Evolutionary conservation across 2,888 invertebrate genomes (phyloP).

Genomic region (Arrhopalites spinosus): DNA sequence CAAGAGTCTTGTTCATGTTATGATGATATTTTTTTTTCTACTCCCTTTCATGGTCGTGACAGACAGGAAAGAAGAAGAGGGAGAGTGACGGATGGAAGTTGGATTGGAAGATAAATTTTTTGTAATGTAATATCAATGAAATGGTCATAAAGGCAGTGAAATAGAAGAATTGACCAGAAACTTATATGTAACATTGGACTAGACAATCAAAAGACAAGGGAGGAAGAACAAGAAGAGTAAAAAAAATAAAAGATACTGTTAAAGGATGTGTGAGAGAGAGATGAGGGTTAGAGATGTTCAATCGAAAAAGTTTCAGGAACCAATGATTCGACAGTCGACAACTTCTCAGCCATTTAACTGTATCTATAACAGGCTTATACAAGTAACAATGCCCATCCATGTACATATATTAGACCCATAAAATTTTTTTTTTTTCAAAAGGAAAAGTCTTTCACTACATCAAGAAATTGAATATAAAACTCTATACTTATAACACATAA

Average conservation of each 20-base stretch:
- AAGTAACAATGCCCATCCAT: background rate
- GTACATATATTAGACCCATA: background rate
- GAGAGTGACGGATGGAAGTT: background rate
- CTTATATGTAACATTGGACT: background rate
- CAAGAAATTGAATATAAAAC: background rate
- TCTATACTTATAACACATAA: too few species aligned
- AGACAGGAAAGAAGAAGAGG: too few species aligned
- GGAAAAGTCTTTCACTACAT: background rate
- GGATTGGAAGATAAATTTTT: slow-evolving; percentile 3
- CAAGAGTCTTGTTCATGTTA: too few species aligned
- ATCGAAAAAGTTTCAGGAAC: background rate
- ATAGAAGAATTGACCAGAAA: slow-evolving; percentile 2
- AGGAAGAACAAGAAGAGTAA: background rate
- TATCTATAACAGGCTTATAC: background rate
- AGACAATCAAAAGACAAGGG: background rate
- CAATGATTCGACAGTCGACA: slow-evolving; percentile 7
- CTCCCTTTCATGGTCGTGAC: too few species aligned
- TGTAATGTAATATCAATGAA: background rate
- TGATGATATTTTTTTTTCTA: too few species aligned
- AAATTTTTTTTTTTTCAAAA: background rate
- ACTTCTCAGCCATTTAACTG: background rate
- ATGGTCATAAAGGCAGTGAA: slow-evolving; percentile 9
- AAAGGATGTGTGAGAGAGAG: background rate
- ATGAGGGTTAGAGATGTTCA: background rate
- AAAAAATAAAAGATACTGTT: too few species aligned